Evolutionary conservation across 2,888 invertebrate genomes (phyloP).

Genomic region (Callyntrura sp.): DNA sequence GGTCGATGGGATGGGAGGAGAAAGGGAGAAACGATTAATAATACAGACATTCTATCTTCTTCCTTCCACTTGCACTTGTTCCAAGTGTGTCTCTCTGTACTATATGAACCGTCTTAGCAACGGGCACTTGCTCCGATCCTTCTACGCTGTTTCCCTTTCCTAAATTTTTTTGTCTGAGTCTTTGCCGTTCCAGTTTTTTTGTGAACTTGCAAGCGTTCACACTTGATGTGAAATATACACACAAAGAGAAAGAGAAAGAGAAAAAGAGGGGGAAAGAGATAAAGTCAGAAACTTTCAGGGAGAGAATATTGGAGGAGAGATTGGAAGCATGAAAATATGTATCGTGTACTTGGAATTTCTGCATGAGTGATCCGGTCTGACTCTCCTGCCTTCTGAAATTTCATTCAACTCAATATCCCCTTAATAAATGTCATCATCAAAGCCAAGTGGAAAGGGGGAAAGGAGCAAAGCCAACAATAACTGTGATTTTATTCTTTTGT

Average conservation of each 20-base stretch:
- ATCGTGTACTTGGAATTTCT: constrained; percentile 22
- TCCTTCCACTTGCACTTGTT: constrained; percentile 11
- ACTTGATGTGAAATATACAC: neutral
- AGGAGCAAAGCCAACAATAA: neutral
- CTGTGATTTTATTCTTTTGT: neutral
- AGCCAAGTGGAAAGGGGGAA: neutral
- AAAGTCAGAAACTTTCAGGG: no score
- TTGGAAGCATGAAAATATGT: neutral
- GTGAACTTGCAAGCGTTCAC: constrained; percentile 1
- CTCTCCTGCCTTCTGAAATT: constrained; percentile 23
- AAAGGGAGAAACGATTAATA: constrained; percentile 66
- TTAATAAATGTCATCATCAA: constrained; percentile 45
- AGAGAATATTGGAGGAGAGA: neutral
- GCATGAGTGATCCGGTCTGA: constrained; percentile 24
- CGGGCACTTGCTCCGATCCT: no score
- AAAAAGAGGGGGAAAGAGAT: neutral
- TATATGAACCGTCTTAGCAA: no score
- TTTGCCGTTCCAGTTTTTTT: neutral
- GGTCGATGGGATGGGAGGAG: constrained; percentile 43
- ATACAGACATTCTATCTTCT: constrained; percentile 41
- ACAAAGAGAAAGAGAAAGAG: neutral
- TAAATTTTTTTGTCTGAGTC: neutral
- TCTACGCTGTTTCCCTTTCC: neutral
- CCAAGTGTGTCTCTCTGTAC: no score
- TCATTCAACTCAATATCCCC: constrained; percentile 43